phyloP scores from a whole-genome alignment of 1,140 invertebrate species.

The Drusus annulatus region DNA sequence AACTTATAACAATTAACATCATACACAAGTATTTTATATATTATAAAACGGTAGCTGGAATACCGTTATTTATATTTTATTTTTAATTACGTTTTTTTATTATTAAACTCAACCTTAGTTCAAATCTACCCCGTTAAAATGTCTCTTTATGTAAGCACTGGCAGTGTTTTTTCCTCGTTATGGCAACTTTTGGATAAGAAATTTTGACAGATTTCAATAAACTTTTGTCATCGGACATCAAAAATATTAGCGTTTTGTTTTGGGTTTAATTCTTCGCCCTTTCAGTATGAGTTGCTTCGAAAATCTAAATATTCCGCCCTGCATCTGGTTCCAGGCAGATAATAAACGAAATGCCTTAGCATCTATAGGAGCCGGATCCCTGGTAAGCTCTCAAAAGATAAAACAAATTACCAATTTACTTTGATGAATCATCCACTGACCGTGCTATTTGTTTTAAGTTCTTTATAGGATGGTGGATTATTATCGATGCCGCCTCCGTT shows the following conservation, averaged over 20 bases:
- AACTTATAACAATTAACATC: no score
- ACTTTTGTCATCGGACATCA: constrained; percentile 23
- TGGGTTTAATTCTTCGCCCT: background rate
- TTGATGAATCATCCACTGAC: constrained; percentile 64
- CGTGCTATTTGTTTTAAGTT: constrained; percentile 78
- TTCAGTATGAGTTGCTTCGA: constrained; percentile 68
- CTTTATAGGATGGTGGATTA: constrained; percentile 97
- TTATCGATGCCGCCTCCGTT: constrained; percentile 92
- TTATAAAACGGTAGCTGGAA: no score
- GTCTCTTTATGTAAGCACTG: no score
- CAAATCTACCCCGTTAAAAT: background rate
- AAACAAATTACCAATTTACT: constrained; percentile 5
- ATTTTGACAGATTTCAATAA: constrained; percentile 15
- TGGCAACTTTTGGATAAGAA: background rate
- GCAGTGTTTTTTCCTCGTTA: background rate
- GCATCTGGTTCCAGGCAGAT: constrained; percentile 69
- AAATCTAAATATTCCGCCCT: constrained; percentile 66
- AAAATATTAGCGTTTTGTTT: constrained; percentile 16
- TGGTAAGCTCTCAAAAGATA: constrained; percentile 75
- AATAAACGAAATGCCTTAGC: constrained; percentile 83
- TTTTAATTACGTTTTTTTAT: no score
- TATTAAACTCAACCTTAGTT: background rate
- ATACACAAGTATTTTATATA: no score
- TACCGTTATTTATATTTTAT: no score
- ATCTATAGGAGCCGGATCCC: constrained; percentile 85